phyloP scores from a whole-genome alignment of 2,888 invertebrate genomes.

The Agrochola lota region DNA sequence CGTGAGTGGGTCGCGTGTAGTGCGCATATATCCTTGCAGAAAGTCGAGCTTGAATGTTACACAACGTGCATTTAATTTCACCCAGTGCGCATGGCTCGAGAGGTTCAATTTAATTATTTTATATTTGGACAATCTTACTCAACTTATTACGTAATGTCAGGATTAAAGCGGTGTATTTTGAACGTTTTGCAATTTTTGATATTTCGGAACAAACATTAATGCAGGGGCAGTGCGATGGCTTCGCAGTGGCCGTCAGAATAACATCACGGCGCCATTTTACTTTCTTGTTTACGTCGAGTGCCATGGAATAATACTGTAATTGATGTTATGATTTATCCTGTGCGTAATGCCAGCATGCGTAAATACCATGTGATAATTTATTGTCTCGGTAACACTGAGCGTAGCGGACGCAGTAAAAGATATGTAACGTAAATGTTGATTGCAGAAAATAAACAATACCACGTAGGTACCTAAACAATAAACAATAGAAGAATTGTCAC shows the following conservation, averaged over 20 bases:
- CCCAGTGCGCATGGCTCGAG: slow-evolving; percentile 76
- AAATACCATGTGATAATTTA: slow-evolving; percentile 66
- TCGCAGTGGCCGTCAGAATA: slow-evolving; percentile 66
- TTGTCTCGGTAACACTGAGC: slow-evolving; percentile 48
- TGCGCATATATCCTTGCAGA: slow-evolving; percentile 77
- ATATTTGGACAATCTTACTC: slow-evolving; percentile 85
- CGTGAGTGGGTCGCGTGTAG: slow-evolving; percentile 54
- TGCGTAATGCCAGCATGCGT: slow-evolving; percentile 61
- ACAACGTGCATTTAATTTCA: slow-evolving; percentile 80
- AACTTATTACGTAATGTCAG: slow-evolving; percentile 86
- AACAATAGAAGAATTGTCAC: slow-evolving; percentile 5
- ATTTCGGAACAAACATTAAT: slow-evolving; percentile 81
- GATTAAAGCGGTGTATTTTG: slow-evolving; percentile 82
- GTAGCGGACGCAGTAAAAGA: slow-evolving; percentile 41
- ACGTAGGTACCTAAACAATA: neutral
- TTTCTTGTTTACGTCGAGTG: slow-evolving; percentile 76
- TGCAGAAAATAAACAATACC: neutral
- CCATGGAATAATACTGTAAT: slow-evolving; percentile 70
- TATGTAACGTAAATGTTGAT: slow-evolving; percentile 3
- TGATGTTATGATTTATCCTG: slow-evolving; percentile 71
- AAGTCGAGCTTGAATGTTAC: slow-evolving; percentile 74
- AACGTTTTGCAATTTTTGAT: slow-evolving; percentile 85
- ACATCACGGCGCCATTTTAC: slow-evolving; percentile 75
- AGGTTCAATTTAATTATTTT: slow-evolving; percentile 80
- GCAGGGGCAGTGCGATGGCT: slow-evolving; percentile 75